These are phyloP conservation scores for Manis pentadactyla DNA, from an alignment of 2,797 vertebrate genomes.

Conservation along the genomic window DNA sequence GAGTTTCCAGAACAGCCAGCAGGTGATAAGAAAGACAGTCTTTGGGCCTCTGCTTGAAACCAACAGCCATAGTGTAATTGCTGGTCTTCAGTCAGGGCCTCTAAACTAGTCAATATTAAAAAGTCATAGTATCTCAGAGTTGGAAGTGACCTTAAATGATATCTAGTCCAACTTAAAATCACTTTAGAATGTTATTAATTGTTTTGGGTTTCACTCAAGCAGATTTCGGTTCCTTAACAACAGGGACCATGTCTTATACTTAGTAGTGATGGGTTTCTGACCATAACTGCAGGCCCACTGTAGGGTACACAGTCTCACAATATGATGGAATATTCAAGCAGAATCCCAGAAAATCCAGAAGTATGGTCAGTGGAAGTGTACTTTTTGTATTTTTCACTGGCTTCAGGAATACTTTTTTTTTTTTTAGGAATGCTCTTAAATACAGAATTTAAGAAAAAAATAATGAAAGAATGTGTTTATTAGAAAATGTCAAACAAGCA, in stretches of 20 bases:
- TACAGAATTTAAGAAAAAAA: neutral
- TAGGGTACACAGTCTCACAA: neutral
- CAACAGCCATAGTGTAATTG: slow-evolving; percentile 88
- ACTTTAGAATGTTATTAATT: neutral
- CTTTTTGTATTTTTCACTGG: neutral
- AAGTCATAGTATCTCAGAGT: neutral
- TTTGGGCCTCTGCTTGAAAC: slow-evolving; percentile 90
- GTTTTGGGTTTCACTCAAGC: neutral
- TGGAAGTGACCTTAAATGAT: neutral
- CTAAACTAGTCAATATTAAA: neutral
- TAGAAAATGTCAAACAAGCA: neutral
- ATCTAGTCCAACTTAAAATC: neutral
- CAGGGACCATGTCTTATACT: neutral
- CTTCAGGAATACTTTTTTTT: neutral
- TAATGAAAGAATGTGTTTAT: neutral
- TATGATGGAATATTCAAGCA: neutral
- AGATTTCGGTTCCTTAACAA: neutral
- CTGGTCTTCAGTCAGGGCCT: slow-evolving; percentile 90
- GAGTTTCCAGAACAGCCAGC: slow-evolving; percentile 84
- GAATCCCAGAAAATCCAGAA: neutral
- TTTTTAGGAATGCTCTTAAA: neutral
- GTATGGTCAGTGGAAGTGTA: neutral
- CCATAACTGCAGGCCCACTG: neutral
- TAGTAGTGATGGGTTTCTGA: neutral
- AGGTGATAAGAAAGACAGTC: slow-evolving; percentile 89